Evolutionary conservation across 2,888 invertebrate species (phyloP), one percentile per base, ranked within the genome.

Genomic region (Rutpela maculata): DNA sequence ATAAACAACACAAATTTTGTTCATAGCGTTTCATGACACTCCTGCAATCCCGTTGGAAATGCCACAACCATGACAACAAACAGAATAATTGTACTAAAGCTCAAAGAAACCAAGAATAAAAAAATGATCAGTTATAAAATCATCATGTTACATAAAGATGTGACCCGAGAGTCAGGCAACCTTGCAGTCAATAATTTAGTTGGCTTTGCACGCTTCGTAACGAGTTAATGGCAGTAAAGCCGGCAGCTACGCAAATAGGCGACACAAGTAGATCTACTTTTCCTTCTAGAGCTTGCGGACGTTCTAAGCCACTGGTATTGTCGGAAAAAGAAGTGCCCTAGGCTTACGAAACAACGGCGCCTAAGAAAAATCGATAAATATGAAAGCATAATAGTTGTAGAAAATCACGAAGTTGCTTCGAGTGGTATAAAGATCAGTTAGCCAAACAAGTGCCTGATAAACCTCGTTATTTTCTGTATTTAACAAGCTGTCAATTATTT

Each of bases 141-240:
- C 31, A 35, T 26, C 35, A 10, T 59, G 26, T 69, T 59, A 57
- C 59, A 38, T 59, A 59, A 69, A 69, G 69, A 69, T 69, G 68
- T 56, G 69, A 59, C 69, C 59, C 35, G 59, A 55, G 67, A 69
- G 57, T 1, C 65, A 43, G 65, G 65, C 65, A 65, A 65, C 65
- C 65, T 65, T 65, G 65, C 43, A 65, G 59, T 35, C 57, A 31
- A 57, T 69, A 69, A 69, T 69, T 69, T 69, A 69, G 69, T 38
- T 38, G 69, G 38, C 35, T 69, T 35, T 69, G 69, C 69, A 57
- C 59, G 69, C 59, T 69, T 17, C 19, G 31, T 69, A 59, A 56
- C 59, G 69, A 69, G 55, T 55, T 55, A 59, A 55, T 69, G 63
- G 35, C n/a, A 15, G n/a, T 15, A 9, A 35, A 26, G 57, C 69